Base-by-base conservation (phyloP, 2,113 vertebrate genomes). In the Eulemur rufifrons region DNA sequence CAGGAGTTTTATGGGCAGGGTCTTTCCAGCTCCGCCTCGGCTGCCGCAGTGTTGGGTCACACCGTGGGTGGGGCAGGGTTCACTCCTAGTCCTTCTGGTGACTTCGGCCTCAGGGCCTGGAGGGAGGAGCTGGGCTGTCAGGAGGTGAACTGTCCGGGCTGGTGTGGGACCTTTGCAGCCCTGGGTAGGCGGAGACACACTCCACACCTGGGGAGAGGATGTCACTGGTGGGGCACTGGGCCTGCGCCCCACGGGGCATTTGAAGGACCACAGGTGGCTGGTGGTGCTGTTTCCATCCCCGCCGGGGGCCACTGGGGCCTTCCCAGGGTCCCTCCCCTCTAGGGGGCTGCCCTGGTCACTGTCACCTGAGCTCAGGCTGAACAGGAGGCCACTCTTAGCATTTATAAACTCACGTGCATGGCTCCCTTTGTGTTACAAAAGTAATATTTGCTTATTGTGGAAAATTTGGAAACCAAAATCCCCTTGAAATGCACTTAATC, bases 81-180 rank as follows among this genome's bases (percentile, higher is more conserved):
- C 20, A 12, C 25, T 4, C 64, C 77, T 47, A 93, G 90, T 68
- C 85, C 93, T 94, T 95, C 88, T 64, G 91, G 47, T 96, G 95
- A 94, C 63, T 42, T 52, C 0, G 0, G 47, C 66, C 23, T 25
- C 59, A 27, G 89, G 91, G 80, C 89, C 6, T 45, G 10, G 59
- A 27, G 54, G 15, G 73, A 39, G 27, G 93, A 73, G 95, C 73
- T 63, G 91, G 86, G 59, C 64, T 66, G 32, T 71, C 14, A 5
- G 32, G 45, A 29, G 4, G 21, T 45, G 78, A 32, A 6, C 52
- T 15, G 3, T 3, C n/a, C 39, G 39, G 42, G 42, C 7, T 0
- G 42, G 52, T 0, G 0, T 2, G 25, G 87, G 54, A 17, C 18
- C 59, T 50, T 18, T 20, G 15, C 3, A 3, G 54, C 2, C 39